Evolutionary conservation across 2,113 vertebrate genomes (phyloP), one percentile per base, ranked within the genome.

Genomic region (Phyllostomus hastatus): DNA sequence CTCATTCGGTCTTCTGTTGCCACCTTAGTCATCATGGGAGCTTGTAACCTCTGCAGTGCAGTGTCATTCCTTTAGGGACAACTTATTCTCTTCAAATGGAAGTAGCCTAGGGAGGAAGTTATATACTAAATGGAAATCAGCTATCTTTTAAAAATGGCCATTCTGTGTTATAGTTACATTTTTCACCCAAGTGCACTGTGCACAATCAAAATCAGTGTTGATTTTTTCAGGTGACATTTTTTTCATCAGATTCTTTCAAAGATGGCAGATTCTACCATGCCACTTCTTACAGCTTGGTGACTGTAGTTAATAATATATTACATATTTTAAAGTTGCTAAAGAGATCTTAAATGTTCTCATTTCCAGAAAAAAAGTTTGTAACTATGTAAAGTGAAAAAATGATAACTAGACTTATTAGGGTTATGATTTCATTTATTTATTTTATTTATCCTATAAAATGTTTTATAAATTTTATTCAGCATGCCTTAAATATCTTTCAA

Each of bases 401-500:
- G 15, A 48, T 33, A 78, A 78, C 16, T n/a, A 33, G 46, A 78
- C 46, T 78, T 50, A 76, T 7, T 20, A 12, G 43, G 24, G 31
- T 50, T 33, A 78, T 48, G 15, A 76, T 76, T 66, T n/a, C 31
- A 78, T 69, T 69, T 20, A 69, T 69, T 69, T 61, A 64, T 61
- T 61, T 61, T 12, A 80, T 61, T 88, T 84, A 52, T 92, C 3
- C 5, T 91, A 12, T 81, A 70, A 78, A 59, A n/a, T 78, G 5
- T 86, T 94, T 28, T 75, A 38, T 31, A 82, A 35, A 52, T 82
- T 90, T 92, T 59, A 57, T 82, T 92, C 38, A 38, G 0, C 43
- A 5, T 86, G 35, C 28, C 76, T 86, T 82, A 90, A 89, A 88
- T 84, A 72, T 54, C 35, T 95, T 95, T 35, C 38, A 85, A 78